A percentile compares a stretch with the other conserved stretches of the same genome.
These are phyloP conservation scores for Listrodromus nycthemerus DNA, from an alignment of 2,888 invertebrate species.

Conservation along the genomic window DNA sequence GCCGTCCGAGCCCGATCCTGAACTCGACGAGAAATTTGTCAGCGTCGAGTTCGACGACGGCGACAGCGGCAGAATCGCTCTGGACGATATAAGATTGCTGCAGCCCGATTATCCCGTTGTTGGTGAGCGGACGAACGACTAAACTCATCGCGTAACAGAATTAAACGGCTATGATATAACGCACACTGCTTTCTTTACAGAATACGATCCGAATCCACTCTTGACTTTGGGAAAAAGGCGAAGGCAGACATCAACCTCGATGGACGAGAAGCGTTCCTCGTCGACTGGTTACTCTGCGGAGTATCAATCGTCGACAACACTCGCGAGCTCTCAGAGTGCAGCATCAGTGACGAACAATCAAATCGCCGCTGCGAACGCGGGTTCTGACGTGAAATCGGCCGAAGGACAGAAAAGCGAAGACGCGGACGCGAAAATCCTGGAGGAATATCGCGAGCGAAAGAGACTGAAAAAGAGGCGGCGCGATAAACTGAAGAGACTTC, in stretches of 20 bases:
- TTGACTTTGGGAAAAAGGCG: slow-evolving; percentile 91
- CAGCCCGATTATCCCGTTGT: slow-evolving; percentile 96
- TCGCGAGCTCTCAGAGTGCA: slow-evolving; percentile 67
- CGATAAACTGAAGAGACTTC: slow-evolving; percentile 86
- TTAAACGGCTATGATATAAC: neutral
- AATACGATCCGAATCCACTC: slow-evolving; percentile 93
- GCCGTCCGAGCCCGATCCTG: slow-evolving; percentile 90
- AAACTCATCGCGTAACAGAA: neutral
- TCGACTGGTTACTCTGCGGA: slow-evolving; percentile 58
- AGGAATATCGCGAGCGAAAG: slow-evolving; percentile 87
- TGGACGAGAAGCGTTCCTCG: slow-evolving; percentile 86
- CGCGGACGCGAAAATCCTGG: slow-evolving; percentile 82
- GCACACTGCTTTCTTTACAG: slow-evolving; percentile 85
- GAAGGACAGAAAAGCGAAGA: slow-evolving; percentile 74
- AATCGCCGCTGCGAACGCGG: slow-evolving; percentile 48
- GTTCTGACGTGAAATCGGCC: slow-evolving; percentile 67
- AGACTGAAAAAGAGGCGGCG: slow-evolving; percentile 89
- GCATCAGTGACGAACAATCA: slow-evolving; percentile 64
- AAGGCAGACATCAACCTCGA: slow-evolving; percentile 88
- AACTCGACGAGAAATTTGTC: slow-evolving; percentile 90
- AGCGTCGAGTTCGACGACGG: slow-evolving; percentile 98
- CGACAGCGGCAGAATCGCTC: slow-evolving; percentile 95
- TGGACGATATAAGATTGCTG: slow-evolving; percentile 95
- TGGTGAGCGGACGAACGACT: slow-evolving; percentile 85
- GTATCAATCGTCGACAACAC: slow-evolving; percentile 64